Base-by-base conservation (phyloP, 2,797 vertebrate genomes). In the Lithobates pipiens region DNA sequence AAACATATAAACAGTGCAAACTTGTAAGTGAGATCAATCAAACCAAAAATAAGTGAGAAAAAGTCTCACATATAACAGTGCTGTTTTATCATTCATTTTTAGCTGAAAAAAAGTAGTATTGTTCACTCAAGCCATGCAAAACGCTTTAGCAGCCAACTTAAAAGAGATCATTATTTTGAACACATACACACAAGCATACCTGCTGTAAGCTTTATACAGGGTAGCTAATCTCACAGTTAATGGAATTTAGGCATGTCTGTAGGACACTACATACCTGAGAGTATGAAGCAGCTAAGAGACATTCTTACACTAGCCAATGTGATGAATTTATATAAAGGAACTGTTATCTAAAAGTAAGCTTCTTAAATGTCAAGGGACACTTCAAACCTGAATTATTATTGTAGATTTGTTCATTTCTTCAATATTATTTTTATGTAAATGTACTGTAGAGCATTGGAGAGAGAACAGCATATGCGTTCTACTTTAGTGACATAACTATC, bases 391-490 rank as follows among this genome's bases (percentile, higher is more conserved):
- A 86, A 76, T 63, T 68, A 70, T n/a, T 85, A 79, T 87, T 90
- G 88, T 1, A 10, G 5, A 79, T 76, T 83, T 88, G 67, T 74
- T 89, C 32, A 76, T 87, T 89, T 77, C 76, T 90, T 68, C 75
- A 70, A 27, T 23, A 18, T 81, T 88, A 88, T 86, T 90, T 88
- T 83, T 81, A 86, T 11, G 0, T 85, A 91, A 90, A 88, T 81
- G 80, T 25, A 81, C 27, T 0, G 5, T 34, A 39, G 15, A 79
- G 74, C 87, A 82, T 74, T 82, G 77, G 71, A 73, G 57, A 54
- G 65, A 82, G 86, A 88, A 44, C 77, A 85, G 75, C 71, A 89
- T 88, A 77, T 1, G 13, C n/a, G 82, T 23, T 88, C 69, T 76
- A 21, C 0, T 0, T 34, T 63, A 67, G 9, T 73, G 63, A 86